These are phyloP conservation scores for Tachystola acroxantha DNA, from an alignment of 2,888 invertebrate species.

Conservation along the genomic window DNA sequence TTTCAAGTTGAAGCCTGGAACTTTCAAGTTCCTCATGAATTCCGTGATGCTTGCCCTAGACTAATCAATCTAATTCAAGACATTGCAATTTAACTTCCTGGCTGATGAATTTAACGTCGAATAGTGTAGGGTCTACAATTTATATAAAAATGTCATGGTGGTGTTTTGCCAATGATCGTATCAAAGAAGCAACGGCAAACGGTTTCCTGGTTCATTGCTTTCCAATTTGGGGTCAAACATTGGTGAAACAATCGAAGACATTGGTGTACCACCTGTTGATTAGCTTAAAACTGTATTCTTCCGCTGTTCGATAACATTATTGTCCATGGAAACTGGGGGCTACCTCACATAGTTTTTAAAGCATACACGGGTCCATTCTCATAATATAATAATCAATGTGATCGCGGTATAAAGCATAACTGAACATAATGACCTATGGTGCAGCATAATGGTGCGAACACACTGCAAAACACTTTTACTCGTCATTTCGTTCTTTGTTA, in stretches of 20 bases:
- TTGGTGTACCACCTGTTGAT: slow-evolving; percentile 3
- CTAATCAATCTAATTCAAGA: slow-evolving; percentile 4
- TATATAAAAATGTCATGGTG: not conserved
- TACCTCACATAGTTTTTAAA: slow-evolving; percentile 21
- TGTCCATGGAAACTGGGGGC: slow-evolving; percentile 36
- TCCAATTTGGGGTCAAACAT: not conserved
- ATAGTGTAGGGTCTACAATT: not conserved
- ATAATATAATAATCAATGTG: slow-evolving; percentile 57
- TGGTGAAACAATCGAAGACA: slow-evolving; percentile 3
- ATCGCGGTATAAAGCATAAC: slow-evolving; percentile 46
- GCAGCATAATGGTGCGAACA: slow-evolving; percentile 61
- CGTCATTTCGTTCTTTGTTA: slow-evolving; percentile 30
- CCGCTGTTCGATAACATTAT: slow-evolving; percentile 17
- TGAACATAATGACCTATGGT: slow-evolving; percentile 52
- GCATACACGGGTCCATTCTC: slow-evolving; percentile 44
- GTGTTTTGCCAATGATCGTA: no score
- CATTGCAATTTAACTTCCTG: slow-evolving; percentile 7
- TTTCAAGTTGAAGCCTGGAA: not conserved
- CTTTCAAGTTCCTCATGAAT: no score
- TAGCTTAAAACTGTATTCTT: slow-evolving; percentile 10
- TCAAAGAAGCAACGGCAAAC: not conserved
- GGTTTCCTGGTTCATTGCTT: not conserved
- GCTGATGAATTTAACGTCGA: slow-evolving; percentile 11
- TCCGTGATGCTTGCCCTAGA: not conserved
- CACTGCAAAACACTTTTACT: slow-evolving; percentile 54